phyloP scores from a whole-genome alignment of 2,888 invertebrate species.

The Leptogaster cylindrica region DNA sequence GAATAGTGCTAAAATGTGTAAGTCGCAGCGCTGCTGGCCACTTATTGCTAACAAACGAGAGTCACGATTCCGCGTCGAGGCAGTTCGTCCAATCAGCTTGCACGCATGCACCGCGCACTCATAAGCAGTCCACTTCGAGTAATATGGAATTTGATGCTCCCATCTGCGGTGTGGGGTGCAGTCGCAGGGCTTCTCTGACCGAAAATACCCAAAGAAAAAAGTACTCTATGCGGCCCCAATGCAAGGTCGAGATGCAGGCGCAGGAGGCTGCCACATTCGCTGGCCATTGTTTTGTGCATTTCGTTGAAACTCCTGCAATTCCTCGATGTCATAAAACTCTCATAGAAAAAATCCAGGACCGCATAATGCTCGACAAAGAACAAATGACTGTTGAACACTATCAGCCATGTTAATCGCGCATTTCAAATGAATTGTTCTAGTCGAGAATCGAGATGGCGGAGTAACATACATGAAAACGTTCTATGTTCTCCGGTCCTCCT shows the following conservation, averaged over 20 bases:
- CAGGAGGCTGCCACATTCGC: too few relatives aligned
- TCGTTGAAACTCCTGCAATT: conserved; percentile 30
- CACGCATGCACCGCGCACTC: conserved; percentile 27
- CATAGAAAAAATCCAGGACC: conserved; percentile 50
- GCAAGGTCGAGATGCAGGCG: too few relatives aligned
- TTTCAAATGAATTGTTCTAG: conserved; percentile 52
- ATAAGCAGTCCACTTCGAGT: conserved; percentile 22
- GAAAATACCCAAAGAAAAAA: conserved; percentile 1
- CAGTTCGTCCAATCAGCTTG: conserved; percentile 10
- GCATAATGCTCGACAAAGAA: conserved; percentile 51
- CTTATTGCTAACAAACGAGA: conserved; percentile 41
- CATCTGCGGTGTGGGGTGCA: neutral
- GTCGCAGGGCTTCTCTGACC: neutral
- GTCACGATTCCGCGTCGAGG: conserved; percentile 31
- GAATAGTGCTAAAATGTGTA: conserved; percentile 29
- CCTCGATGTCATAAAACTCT: conserved; percentile 51
- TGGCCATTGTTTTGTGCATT: conserved; percentile 32
- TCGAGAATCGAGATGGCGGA: conserved; percentile 25
- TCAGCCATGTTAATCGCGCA: conserved; percentile 52
- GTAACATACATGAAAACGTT: conserved; percentile 34
- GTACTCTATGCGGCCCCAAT: neutral
- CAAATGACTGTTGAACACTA: conserved; percentile 52
- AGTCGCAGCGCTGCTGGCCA: neutral
- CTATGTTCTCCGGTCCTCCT: neutral
- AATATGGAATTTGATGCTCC: conserved; percentile 27